These are phyloP conservation scores for Antheraea mylitta DNA, from an alignment of 1,140 invertebrate species.

Conservation along the genomic window DNA sequence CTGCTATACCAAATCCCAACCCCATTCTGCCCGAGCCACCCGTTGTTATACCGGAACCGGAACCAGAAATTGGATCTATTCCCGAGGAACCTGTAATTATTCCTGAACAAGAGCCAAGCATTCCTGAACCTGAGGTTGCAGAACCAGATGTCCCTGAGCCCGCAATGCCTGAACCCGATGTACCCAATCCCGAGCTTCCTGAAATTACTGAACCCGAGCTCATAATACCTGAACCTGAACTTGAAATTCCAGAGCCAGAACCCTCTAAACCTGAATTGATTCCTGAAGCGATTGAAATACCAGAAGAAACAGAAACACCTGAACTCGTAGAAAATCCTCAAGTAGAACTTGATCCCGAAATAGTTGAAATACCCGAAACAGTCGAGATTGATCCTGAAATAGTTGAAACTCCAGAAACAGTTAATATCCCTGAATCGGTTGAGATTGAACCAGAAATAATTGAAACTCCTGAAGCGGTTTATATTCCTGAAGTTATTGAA, in stretches of 20 bases:
- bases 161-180: neutral
- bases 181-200: neutral
- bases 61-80: neutral
- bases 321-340: neutral
- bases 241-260: neutral
- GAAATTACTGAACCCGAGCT: too few species aligned
- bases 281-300: neutral
- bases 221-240: neutral
- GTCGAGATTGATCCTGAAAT: neutral
- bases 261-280: too few species aligned
- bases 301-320: neutral
- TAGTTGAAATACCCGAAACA: neutral
- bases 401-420: neutral
- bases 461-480: conserved; percentile 4
- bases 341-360: neutral
- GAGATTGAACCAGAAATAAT: neutral
- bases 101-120: neutral
- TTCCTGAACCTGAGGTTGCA: neutral
- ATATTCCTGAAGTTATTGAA: conserved; percentile 2
- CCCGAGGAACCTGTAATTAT: neutral
- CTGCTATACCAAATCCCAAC: neutral
- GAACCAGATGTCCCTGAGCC: conserved; percentile 4
- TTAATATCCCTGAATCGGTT: neutral
- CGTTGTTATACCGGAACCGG: neutral
- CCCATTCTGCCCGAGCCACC: neutral